Base-by-base conservation (phyloP, 2,888 invertebrate species). In the Octodonta nipae region DNA sequence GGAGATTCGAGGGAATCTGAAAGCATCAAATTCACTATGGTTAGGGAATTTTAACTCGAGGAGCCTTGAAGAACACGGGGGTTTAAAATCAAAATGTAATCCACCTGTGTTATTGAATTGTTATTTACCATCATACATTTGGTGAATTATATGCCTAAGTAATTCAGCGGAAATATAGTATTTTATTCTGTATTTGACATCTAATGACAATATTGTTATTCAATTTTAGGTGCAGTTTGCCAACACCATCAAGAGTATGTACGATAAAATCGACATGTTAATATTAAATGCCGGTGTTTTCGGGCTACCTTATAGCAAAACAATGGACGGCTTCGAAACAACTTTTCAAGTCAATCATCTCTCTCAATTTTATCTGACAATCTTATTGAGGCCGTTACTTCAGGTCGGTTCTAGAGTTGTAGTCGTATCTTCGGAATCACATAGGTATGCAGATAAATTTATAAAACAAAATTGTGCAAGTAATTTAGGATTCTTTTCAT, bases 331-430 rank as follows among this genome's bases (percentile, higher is more conserved):
- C 10, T 71, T 78, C 39, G 87, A 88, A 56, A 71, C 70, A 32
- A 78, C 73, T 44, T 85, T 85, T 56, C 87, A 87, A 73, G 83
- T 91, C 1, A 92, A 89, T 56, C 84, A 88, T 60, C 65, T 91
- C 32, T 73, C 81, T 4, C 79, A 52, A 67, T 78, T 61, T 70
- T 82, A 88, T 55, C 60, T 93, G 13, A 78, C 85, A 0, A 56
- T 83, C 28, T 63, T 88, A 28, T 58, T 91, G 27, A 81, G 43
- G 45, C 70, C 79, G 2, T 51, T 81, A 15, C 64, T 91, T 29
- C 67, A 68, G 43, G 70, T 67, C 41, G 75, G 75, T 2, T 70
- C 75, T 1, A 70, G 92, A 49, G 76, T 95, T 17, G 73, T 92
- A 2, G 73, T 91, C 48, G 71, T 95, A 1, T 81, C 91, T 2